Evolutionary conservation across 35 echinoderm and acorn worm species (phyloP).

Genomic region (Apostichopus japonicus): DNA sequence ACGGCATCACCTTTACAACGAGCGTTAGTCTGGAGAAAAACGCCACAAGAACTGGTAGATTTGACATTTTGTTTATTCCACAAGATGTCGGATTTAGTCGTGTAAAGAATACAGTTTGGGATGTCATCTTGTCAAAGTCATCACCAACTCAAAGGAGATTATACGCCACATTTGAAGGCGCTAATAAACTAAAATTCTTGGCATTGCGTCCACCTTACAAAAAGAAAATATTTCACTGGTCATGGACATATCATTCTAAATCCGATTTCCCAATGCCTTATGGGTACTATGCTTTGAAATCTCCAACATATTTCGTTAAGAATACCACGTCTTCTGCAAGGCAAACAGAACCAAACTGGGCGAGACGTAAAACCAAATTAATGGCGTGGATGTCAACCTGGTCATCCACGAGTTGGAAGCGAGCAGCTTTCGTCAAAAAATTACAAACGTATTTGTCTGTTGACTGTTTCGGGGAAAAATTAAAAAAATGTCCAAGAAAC

Average conservation of each 20-base stretch:
- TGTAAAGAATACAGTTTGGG: neutral
- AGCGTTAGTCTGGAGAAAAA: conserved; percentile 2
- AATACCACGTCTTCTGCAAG: neutral
- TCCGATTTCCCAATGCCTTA: conserved; percentile 49
- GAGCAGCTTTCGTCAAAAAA: neutral
- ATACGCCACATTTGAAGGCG: conserved; percentile 44
- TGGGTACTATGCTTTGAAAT: neutral
- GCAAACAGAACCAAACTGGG: conserved; percentile 3
- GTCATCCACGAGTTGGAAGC: neutral
- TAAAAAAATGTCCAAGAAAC: neutral
- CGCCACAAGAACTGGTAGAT: neutral
- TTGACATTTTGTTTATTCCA: conserved; percentile 37
- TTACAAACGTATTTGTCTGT: conserved; percentile 4
- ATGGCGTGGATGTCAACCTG: conserved; percentile 53
- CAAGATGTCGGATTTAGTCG: conserved; percentile 1
- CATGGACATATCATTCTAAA: conserved; percentile 5
- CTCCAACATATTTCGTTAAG: too few relatives aligned
- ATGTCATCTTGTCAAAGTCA: neutral
- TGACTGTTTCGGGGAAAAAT: neutral
- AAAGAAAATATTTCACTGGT: conserved; percentile 23
- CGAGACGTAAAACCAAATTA: neutral
- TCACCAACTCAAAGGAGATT: neutral
- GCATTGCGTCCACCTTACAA: neutral
- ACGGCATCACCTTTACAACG: neutral
- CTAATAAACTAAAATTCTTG: conserved; percentile 5